Conservation (phyloP, 1,140 invertebrate species). For the Penaeus indicus region DNA sequence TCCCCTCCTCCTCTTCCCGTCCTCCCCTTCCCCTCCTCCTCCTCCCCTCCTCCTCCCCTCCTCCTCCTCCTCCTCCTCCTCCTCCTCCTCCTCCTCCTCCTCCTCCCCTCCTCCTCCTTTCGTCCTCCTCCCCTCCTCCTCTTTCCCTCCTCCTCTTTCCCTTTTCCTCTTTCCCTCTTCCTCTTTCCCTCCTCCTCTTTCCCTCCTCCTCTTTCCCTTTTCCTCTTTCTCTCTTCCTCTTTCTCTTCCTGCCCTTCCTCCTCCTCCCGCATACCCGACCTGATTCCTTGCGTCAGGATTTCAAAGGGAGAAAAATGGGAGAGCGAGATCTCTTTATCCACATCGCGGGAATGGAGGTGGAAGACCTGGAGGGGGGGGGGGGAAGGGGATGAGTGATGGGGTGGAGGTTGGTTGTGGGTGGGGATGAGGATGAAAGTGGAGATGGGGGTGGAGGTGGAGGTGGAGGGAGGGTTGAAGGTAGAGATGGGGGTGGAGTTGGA, state of each 20-base stretch:
- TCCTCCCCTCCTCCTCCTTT: not conserved
- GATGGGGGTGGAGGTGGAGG: no score
- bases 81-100: not conserved
- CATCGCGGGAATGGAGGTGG: no score
- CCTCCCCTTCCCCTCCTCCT: not conserved
- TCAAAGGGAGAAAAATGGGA: not conserved
- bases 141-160: not conserved
- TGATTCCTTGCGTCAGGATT: not conserved
- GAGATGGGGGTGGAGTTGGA: no score
- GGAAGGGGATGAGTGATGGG: no score
- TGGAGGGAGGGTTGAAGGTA: no score
- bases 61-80: not conserved
- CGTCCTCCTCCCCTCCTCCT: not conserved
- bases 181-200: not conserved
- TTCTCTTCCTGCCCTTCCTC: no score
- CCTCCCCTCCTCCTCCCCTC: no score
- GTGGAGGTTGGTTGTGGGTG: no score
- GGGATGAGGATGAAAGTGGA: no score
- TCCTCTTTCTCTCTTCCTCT: not conserved
- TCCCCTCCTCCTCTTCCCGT: not conserved
- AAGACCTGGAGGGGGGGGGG: no score
- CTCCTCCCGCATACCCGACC: not conserved
- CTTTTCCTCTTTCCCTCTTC: not conserved
- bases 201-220: not conserved
- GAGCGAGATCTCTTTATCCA: no score